These are phyloP conservation scores for Aphis gossypii DNA, from an alignment of 1,140 invertebrate genomes.

Conservation along the genomic window DNA sequence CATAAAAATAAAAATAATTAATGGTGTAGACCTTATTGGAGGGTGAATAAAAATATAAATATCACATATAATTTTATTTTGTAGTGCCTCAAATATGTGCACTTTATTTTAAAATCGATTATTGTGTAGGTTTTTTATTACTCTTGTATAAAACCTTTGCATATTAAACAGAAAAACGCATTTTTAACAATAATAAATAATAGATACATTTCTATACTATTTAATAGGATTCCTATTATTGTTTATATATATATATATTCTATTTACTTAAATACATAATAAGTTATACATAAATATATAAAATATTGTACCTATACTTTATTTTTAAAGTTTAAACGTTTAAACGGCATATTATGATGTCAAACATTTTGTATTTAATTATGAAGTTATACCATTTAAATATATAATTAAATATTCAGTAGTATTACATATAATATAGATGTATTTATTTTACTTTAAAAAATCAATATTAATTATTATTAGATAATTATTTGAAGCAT, in stretches of 20 bases:
- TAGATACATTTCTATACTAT: background rate
- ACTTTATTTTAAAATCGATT: slow-evolving; percentile 38
- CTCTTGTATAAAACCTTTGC: background rate
- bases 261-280: background rate
- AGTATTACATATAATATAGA: no score
- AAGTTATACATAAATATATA: background rate
- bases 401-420: no score
- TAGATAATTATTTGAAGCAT: no score
- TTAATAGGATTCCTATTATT: background rate
- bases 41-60: slow-evolving; percentile 1
- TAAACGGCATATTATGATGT: background rate
- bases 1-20: slow-evolving; percentile 32
- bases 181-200: no score
- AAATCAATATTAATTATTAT: no score
- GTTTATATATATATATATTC: background rate
- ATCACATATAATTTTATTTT: background rate
- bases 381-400: no score
- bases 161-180: background rate
- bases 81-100: background rate
- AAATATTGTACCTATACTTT: background rate
- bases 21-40: background rate
- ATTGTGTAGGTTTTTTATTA: slow-evolving; percentile 22
- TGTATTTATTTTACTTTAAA: no score
- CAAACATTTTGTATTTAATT: background rate
- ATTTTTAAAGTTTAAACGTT: background rate